A percentile compares a stretch with the other conserved stretches of the same genome.
These are phyloP conservation scores for Pituophis catenifer DNA, from an alignment of 2,113 vertebrate genomes.

Conservation along the genomic window DNA sequence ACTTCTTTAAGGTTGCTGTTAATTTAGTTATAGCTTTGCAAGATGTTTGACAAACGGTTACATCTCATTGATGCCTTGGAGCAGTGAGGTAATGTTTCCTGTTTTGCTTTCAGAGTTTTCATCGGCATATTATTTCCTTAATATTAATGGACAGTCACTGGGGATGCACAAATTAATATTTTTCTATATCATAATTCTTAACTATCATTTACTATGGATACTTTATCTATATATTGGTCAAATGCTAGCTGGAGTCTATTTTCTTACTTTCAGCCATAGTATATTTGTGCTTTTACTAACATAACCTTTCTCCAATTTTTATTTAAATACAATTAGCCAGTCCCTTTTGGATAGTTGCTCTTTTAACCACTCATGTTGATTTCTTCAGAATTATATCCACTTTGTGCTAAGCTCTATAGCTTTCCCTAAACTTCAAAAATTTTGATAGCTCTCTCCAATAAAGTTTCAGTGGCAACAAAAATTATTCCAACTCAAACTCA, in stretches of 20 bases:
- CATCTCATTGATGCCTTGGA: background rate
- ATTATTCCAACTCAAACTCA: slow-evolving; percentile 36
- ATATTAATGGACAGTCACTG: background rate
- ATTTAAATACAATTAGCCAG: background rate
- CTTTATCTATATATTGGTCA: background rate
- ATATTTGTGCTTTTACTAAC: background rate
- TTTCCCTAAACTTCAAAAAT: background rate
- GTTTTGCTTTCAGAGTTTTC: background rate
- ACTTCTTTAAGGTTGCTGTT: background rate
- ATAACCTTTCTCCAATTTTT: background rate
- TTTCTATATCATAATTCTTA: background rate
- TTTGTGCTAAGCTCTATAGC: background rate
- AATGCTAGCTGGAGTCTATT: background rate
- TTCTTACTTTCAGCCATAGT: background rate
- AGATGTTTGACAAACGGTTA: background rate
- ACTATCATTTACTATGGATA: background rate
- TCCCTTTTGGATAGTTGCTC: background rate
- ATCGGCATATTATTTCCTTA: background rate
- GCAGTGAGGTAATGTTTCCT: background rate
- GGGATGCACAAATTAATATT: background rate
- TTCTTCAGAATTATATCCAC: background rate
- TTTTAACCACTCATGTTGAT: background rate
- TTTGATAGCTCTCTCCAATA: background rate
- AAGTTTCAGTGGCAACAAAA: slow-evolving; percentile 21
- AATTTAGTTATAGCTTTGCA: background rate